Base-by-base conservation (phyloP, 2,797 vertebrate genomes). In the Enteromius fasciolatus region DNA sequence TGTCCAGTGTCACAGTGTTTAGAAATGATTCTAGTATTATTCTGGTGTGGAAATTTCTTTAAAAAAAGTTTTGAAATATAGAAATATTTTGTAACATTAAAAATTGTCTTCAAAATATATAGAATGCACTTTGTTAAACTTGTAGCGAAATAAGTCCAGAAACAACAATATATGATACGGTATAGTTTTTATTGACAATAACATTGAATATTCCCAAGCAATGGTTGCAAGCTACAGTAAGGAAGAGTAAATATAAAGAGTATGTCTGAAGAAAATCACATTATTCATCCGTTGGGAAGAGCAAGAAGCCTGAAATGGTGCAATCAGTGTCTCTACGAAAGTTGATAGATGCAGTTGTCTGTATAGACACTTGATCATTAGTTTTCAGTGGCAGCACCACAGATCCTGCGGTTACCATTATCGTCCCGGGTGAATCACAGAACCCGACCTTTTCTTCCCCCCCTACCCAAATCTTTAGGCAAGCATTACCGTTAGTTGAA, bases 251-350 rank as follows among this genome's bases (percentile, higher is more conserved):
- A 25, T 11, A 25, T 2, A 25, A n/a, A 57, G 2, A 25, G 14
- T 31, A 25, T 28, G 44, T 5, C 76, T 66, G 11, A 31, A 63
- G 3, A 59, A 70, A 48, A 33, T 31, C 28, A 10, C 31, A 1
- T n/a, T 68, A 77, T 57, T 12, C 11, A 68, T 69, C 73, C 25
- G 7, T 78, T 31, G 95, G 94, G 84, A 94, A 96, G 74, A 97
- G 89, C 63, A 96, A 87, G 84, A 97, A 96, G 2, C 95, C 95
- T 0, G 94, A 93, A 87, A 97, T 96, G 46, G 93, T 90, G 85
- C 94, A 95, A 76, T 96, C 95, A 0, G 94, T 90, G 0, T 95
- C 94, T 0, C 88, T 76, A 10, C 91, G 92, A 25, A 94, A 39
- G 36, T 39, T 31, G 33, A 96, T 2, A 0, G 75, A 63, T 0